Evolutionary conservation across 2,113 vertebrate genomes (phyloP).

Genomic region (Rostratula benghalensis): DNA sequence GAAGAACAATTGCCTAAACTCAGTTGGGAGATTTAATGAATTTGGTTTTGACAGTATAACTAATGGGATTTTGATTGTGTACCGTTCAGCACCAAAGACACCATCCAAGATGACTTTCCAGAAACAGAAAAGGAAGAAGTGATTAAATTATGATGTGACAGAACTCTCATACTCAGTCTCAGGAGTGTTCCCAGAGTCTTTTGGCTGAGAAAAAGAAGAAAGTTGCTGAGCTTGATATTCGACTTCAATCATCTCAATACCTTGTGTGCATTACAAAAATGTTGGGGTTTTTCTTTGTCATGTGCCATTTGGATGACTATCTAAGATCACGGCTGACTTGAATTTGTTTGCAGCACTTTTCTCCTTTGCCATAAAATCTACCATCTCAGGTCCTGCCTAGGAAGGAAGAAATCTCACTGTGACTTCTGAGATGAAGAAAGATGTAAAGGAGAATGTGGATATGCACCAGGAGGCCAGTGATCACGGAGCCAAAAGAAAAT

Average conservation of each 20-base stretch:
- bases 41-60: constrained; percentile 12
- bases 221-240: background rate
- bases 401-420: background rate
- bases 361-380: background rate
- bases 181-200: background rate
- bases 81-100: background rate
- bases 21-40: background rate
- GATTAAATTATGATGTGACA: background rate
- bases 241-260: background rate
- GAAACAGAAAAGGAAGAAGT: background rate
- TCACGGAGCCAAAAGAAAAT: background rate
- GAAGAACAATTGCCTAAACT: constrained; percentile 8
- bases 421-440: background rate
- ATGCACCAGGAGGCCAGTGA: background rate
- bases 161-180: background rate
- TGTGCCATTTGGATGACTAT: background rate
- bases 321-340: background rate
- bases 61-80: constrained; percentile 34
- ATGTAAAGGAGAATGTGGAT: background rate
- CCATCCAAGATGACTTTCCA: background rate
- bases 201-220: background rate
- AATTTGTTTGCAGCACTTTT: background rate
- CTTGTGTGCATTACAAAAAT: background rate
- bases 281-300: fast-evolving
- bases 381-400: background rate